Conservation (phyloP, 1,140 invertebrate genomes). For the Limonius californicus region DNA sequence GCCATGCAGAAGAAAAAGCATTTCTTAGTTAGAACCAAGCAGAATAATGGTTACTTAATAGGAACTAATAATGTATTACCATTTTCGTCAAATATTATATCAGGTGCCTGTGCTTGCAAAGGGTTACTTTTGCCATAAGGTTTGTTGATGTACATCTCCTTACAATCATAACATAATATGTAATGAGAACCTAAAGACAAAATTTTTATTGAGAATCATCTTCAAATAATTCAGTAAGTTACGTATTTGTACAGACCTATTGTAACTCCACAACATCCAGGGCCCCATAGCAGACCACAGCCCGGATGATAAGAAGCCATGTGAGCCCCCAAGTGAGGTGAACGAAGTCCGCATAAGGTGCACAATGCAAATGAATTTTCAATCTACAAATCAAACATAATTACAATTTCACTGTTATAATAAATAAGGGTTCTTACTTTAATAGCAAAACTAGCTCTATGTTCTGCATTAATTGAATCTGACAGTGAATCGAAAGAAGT, state of each 20-base stretch:
- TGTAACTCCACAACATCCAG: constrained; percentile 47
- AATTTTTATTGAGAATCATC: not conserved
- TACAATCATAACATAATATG: constrained; percentile 52
- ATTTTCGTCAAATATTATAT: constrained; percentile 42
- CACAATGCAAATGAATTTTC: constrained; percentile 27
- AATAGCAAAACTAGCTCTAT: not conserved
- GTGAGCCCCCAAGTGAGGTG: constrained; percentile 42
- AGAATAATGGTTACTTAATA: too few relatives aligned
- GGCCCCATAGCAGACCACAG: constrained; percentile 47
- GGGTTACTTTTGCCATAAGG: not conserved
- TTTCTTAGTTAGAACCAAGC: too few relatives aligned
- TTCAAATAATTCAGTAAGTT: not conserved
- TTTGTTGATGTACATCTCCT: constrained; percentile 37
- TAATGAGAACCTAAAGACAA: constrained; percentile 45
- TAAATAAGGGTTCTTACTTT: not conserved
- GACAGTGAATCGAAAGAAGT: not conserved
- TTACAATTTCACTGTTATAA: not conserved
- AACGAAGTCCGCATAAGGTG: constrained; percentile 41
- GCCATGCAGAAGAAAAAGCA: too few relatives aligned
- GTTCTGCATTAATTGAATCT: not conserved
- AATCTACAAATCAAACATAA: not conserved
- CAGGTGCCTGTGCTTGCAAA: constrained; percentile 32
- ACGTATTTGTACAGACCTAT: too few relatives aligned
- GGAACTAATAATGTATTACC: constrained; percentile 24
- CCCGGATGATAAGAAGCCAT: constrained; percentile 49